These are phyloP conservation scores for Garrulus glandarius DNA, from an alignment of 2,797 vertebrate genomes.

Conservation along the genomic window DNA sequence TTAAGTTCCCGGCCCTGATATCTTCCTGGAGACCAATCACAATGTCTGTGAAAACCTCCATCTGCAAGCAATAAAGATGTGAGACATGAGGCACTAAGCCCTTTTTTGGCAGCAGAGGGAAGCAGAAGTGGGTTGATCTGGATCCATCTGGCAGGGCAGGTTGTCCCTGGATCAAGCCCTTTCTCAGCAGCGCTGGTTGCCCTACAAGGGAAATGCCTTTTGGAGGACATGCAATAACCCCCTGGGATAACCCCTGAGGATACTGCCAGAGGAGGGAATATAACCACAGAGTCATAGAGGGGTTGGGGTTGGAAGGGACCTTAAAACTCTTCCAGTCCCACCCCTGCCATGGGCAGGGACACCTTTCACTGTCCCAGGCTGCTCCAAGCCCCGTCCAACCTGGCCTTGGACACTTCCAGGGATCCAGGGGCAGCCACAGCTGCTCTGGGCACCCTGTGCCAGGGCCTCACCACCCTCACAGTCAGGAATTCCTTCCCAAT, in stretches of 20 bases:
- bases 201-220: background rate
- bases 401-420: background rate
- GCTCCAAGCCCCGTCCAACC: background rate
- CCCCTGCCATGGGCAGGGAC: background rate
- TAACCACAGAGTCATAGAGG: background rate
- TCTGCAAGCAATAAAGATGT: background rate
- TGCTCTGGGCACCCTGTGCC: background rate
- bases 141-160: background rate
- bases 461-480: background rate
- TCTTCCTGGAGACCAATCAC: background rate
- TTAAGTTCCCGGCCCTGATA: background rate
- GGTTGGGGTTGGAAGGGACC: background rate
- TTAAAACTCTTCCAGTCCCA: rapidly evolving
- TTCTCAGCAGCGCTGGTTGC: background rate
- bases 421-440: background rate
- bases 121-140: background rate
- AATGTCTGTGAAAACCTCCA: background rate
- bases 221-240: background rate
- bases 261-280: background rate
- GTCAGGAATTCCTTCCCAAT: background rate
- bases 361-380: background rate
- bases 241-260: background rate
- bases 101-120: background rate
- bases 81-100: background rate
- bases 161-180: background rate